Conservation (phyloP, 1,140 invertebrate species). For the Meloidogyne floridensis region DNA sequence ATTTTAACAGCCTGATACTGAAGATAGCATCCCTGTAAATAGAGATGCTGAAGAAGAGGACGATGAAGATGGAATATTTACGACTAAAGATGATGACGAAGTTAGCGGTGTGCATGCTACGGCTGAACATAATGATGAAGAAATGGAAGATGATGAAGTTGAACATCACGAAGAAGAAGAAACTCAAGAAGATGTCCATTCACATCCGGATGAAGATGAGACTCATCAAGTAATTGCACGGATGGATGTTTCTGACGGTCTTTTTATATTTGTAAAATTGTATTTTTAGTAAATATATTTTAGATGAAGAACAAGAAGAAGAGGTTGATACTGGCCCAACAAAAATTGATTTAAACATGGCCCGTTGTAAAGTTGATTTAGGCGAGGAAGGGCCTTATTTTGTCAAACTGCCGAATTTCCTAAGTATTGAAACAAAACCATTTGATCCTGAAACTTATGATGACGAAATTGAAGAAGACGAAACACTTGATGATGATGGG, state of each 20-base stretch:
- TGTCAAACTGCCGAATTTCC: conserved; percentile 61
- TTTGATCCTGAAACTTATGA: conserved; percentile 94
- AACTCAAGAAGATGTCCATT: background rate
- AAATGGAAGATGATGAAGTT: background rate
- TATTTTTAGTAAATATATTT: background rate
- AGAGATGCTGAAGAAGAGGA: background rate
- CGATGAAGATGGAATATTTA: background rate
- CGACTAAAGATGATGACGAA: background rate
- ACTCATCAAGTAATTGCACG: background rate
- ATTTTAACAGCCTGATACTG: background rate
- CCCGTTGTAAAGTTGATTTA: conserved; percentile 40
- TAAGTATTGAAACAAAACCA: conserved; percentile 72
- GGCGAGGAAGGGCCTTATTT: conserved; percentile 50
- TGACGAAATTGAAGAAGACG: conserved; percentile 96
- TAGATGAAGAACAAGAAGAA: conserved; percentile 26
- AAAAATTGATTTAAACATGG: conserved; percentile 49
- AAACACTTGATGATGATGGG: conserved; percentile 86
- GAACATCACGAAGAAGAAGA: background rate
- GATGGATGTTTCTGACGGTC: conserved; percentile 3
- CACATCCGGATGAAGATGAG: background rate
- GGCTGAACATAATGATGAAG: background rate
- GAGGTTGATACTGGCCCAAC: conserved; percentile 28
- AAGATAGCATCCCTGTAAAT: background rate
- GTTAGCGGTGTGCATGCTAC: background rate
- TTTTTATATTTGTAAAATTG: background rate